Evolutionary conservation across 2,113 vertebrate genomes (phyloP).

Genomic region (Callorhinus ursinus): DNA sequence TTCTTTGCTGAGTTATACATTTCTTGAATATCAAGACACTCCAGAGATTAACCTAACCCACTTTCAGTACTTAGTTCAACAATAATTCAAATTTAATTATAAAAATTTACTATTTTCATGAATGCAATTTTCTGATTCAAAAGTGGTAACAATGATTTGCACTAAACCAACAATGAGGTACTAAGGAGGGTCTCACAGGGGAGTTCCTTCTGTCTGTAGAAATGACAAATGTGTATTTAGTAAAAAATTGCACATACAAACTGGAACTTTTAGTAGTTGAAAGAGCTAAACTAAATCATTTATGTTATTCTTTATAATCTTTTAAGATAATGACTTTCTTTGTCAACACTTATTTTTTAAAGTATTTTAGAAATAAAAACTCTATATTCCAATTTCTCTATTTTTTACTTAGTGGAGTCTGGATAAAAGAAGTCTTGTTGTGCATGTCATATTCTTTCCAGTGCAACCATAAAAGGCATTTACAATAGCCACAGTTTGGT

Average conservation of each 20-base stretch:
- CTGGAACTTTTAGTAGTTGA: neutral
- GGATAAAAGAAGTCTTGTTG: neutral
- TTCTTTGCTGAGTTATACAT: neutral
- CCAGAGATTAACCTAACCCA: neutral
- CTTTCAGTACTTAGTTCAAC: neutral
- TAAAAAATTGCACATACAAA: neutral
- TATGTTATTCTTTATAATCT: neutral
- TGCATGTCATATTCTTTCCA: neutral
- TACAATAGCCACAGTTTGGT: neutral
- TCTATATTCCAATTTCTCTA: neutral
- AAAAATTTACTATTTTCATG: constrained; percentile 6
- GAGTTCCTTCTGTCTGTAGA: neutral
- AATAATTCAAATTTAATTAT: neutral
- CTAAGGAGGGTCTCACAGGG: neutral
- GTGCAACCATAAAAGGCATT: neutral
- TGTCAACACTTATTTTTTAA: neutral
- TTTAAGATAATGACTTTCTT: constrained; percentile 14
- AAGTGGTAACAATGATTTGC: neutral
- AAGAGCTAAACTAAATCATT: neutral
- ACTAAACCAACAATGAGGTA: neutral
- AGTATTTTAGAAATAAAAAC: neutral
- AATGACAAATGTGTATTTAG: neutral
- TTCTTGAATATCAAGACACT: neutral
- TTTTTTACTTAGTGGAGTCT: neutral
- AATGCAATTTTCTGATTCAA: neutral